Evolutionary conservation across 92 coral and sea anemone genomes (phyloP).

Genomic region (Phymanthus crucifer): DNA sequence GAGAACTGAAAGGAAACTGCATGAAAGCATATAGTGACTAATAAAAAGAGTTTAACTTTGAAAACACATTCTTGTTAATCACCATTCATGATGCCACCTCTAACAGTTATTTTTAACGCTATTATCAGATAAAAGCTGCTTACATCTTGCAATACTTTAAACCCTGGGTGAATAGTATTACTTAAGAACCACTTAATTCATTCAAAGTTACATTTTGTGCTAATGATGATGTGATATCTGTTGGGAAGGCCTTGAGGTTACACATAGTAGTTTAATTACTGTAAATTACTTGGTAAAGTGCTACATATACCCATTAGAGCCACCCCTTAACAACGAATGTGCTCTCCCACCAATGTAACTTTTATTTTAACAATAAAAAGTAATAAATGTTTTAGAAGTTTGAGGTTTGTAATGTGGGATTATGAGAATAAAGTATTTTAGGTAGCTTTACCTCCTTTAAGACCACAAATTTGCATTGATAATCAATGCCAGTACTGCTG

Average conservation of each 20-base stretch:
- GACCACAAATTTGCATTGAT: neutral
- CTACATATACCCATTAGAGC: neutral
- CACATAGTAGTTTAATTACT: no score
- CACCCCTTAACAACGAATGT: neutral
- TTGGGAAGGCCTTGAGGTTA: no score
- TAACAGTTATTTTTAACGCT: neutral
- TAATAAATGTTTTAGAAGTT: neutral
- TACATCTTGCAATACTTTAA: neutral
- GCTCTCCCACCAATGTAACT: neutral
- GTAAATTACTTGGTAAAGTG: no score
- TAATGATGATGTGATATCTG: neutral
- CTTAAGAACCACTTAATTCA: neutral
- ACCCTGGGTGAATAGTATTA: neutral
- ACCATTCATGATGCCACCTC: no score
- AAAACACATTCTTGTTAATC: no score
- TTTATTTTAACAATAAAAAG: neutral
- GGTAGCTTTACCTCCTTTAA: neutral
- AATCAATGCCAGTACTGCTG: neutral
- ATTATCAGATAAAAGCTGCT: neutral
- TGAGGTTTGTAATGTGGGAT: slow-evolving; percentile 4
- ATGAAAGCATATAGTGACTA: no score
- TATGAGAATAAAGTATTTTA: neutral
- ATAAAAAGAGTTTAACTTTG: no score
- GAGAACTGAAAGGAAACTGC: no score
- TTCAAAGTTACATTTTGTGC: neutral